Conservation (phyloP, 2,797 vertebrate genomes). For the Atherinosoma microstoma region DNA sequence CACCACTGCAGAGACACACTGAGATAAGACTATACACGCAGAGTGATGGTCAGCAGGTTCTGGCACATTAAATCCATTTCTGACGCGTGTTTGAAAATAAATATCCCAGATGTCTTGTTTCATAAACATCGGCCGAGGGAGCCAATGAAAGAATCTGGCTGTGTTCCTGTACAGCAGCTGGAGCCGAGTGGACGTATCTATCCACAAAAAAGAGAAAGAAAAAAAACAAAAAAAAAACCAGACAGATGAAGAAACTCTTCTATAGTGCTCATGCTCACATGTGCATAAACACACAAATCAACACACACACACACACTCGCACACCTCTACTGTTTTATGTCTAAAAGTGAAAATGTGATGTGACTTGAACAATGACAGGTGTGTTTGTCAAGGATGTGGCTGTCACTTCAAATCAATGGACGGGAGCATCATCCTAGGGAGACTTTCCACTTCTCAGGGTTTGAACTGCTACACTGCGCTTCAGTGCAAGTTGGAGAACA, state of each 20-base stretch:
- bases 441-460: constrained; percentile 72
- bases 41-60: constrained; percentile 75
- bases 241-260: constrained; percentile 59
- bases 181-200: constrained; percentile 62
- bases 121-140: constrained; percentile 69
- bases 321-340: constrained; percentile 64
- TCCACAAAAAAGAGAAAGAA: constrained; percentile 24
- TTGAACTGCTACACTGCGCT: constrained; percentile 64
- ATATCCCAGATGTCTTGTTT: constrained; percentile 75
- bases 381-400: constrained; percentile 85
- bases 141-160: constrained; percentile 65
- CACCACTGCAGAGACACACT: constrained; percentile 54
- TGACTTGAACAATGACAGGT: constrained; percentile 85
- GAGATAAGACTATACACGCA: constrained; percentile 40
- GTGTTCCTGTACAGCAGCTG: constrained; percentile 69
- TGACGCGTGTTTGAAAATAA: constrained; percentile 69
- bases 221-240: constrained; percentile 18
- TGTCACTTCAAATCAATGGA: constrained; percentile 83
- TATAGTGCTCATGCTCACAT: constrained; percentile 58
- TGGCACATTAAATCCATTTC: constrained; percentile 73
- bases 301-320: constrained; percentile 43
- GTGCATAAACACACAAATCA: constrained; percentile 45
- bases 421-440: constrained; percentile 69
- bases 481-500: constrained; percentile 63
- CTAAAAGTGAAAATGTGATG: constrained; percentile 81